phyloP scores from a whole-genome alignment of 2,888 invertebrate genomes.

The Phorcus lineatus region DNA sequence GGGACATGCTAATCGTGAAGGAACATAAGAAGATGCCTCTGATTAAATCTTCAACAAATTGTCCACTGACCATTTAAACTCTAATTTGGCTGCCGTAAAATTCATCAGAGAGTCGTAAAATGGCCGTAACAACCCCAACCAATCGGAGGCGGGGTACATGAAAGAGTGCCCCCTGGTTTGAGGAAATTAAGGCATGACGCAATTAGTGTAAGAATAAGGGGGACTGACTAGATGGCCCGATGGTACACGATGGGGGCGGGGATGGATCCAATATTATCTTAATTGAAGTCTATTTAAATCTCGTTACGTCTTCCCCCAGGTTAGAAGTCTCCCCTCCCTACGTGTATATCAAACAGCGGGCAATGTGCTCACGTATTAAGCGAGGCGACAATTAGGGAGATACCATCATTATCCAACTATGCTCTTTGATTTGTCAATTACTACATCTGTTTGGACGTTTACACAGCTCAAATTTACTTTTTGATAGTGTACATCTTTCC shows the following conservation, averaged over 20 bases:
- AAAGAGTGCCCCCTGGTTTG: conserved; percentile 16
- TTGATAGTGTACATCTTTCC: too few relatives aligned
- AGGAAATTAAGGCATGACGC: conserved; percentile 14
- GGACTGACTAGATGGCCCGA: neutral
- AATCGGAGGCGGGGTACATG: conserved; percentile 8
- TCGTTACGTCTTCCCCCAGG: conserved; percentile 1
- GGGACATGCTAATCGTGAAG: neutral
- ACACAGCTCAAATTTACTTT: too few relatives aligned
- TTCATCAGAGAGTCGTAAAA: conserved; percentile 20
- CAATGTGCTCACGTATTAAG: conserved; percentile 12
- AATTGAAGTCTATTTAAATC: conserved; percentile 24
- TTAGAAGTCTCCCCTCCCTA: neutral
- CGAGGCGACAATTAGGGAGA: neutral
- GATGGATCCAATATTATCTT: conserved; percentile 14
- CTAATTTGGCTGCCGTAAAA: conserved; percentile 24
- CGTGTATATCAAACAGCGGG: neutral
- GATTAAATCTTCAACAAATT: conserved; percentile 22
- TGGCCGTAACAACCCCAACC: conserved; percentile 4
- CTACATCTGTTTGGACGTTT: neutral
- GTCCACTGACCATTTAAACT: conserved; percentile 21
- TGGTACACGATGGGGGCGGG: conserved; percentile 6
- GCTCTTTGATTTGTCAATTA: neutral
- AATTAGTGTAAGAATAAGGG: conserved; percentile 6
- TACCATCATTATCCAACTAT: neutral
- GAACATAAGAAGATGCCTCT: neutral